Conservation (phyloP, 92 coral and sea anemone genomes). For the Galaxea fascicularis region DNA sequence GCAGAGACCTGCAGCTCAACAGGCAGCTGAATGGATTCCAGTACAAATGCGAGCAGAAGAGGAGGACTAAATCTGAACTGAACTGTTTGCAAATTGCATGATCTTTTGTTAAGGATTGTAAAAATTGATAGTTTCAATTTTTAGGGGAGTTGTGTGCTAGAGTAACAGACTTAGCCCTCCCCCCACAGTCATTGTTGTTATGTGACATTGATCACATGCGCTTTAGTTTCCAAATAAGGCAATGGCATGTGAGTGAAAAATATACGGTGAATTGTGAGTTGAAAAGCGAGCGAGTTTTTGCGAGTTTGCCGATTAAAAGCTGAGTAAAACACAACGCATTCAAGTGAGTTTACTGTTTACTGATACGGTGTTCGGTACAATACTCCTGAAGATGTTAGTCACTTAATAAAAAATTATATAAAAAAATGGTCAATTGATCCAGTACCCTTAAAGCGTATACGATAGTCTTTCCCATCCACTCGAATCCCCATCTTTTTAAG, state of each 20-base stretch:
- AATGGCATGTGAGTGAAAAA: too few relatives aligned
- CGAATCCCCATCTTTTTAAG: neutral
- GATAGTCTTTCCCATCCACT: slow-evolving; percentile 2
- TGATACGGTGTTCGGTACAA: too few relatives aligned
- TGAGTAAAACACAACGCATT: neutral
- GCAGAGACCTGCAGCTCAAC: neutral
- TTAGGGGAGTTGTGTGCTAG: slow-evolving; percentile 31
- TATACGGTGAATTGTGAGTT: neutral
- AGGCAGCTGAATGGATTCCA: slow-evolving; percentile 13
- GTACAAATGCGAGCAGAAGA: slow-evolving; percentile 19
- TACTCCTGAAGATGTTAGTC: too few relatives aligned
- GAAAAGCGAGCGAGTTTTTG: neutral
- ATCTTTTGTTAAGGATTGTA: slow-evolving; percentile 16
- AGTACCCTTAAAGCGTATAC: neutral
- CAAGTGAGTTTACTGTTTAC: neutral
- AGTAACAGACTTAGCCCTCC: slow-evolving; percentile 2
- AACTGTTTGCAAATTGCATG: slow-evolving; percentile 13
- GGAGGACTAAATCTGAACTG: slow-evolving; percentile 7
- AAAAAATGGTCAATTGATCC: neutral
- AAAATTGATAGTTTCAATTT: slow-evolving; percentile 24
- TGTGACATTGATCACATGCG: neutral
- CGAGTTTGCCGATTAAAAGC: slow-evolving; percentile 1
- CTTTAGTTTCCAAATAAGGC: too few relatives aligned
- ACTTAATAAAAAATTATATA: too few relatives aligned
- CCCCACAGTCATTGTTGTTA: slow-evolving; percentile 15